These are phyloP conservation scores for Macrosiphum euphorbiae DNA, from an alignment of 2,888 invertebrate species.

Conservation along the genomic window DNA sequence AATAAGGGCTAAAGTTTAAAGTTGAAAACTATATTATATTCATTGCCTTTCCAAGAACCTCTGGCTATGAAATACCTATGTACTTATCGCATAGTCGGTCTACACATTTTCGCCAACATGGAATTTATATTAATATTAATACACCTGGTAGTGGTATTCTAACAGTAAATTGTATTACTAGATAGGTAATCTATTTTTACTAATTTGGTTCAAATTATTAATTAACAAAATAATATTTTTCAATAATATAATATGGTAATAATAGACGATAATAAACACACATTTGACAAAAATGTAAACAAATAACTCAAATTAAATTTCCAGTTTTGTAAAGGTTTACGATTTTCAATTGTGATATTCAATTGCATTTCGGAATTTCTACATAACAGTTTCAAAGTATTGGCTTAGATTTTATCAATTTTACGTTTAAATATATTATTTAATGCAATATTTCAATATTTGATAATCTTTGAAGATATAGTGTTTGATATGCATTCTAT, in stretches of 20 bases:
- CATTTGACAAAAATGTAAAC: too few relatives aligned
- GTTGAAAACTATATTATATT: not conserved
- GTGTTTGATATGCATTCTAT: not conserved
- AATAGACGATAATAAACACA: not conserved
- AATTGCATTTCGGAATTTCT: not conserved
- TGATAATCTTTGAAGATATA: not conserved
- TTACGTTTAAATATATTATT: not conserved
- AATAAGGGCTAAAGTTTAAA: not conserved
- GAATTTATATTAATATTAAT: not conserved
- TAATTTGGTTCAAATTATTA: not conserved
- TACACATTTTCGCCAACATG: not conserved
- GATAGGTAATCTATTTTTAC: not conserved
- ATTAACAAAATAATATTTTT: not conserved
- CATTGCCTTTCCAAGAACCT: not conserved
- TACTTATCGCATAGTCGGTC: not conserved
- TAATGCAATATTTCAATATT: not conserved
- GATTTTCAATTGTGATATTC: not conserved
- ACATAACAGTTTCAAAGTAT: not conserved
- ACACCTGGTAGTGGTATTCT: not conserved
- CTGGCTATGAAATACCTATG: not conserved
- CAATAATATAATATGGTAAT: not conserved
- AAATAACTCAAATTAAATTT: not conserved
- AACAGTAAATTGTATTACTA: not conserved
- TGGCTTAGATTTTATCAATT: not conserved
- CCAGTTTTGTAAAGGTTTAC: not conserved